These are phyloP conservation scores for Rafetus swinhoei DNA, from an alignment of 2,113 vertebrate species.

Conservation along the genomic window DNA sequence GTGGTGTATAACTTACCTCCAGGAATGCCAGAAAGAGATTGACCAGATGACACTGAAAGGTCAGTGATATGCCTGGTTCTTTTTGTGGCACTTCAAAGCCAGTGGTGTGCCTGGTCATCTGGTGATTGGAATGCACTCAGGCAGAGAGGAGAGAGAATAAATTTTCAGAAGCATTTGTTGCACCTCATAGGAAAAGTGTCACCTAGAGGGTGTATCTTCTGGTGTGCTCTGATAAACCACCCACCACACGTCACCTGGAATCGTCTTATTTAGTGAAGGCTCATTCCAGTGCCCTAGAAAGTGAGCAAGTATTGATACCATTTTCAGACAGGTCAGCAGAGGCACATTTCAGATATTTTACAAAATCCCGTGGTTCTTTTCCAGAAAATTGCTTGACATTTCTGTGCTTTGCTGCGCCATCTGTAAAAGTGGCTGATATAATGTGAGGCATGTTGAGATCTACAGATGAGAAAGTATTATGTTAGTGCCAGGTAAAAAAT, in stretches of 20 bases:
- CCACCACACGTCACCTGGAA: neutral
- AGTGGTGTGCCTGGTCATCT: neutral
- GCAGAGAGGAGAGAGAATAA: neutral
- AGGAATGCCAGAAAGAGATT: constrained; percentile 24
- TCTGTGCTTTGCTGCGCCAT: neutral
- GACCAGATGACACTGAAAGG: constrained; percentile 10
- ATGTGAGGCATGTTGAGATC: neutral
- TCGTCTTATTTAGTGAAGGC: neutral
- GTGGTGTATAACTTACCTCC: constrained; percentile 10
- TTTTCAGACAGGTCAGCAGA: neutral
- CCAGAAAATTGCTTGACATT: neutral
- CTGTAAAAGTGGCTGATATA: neutral
- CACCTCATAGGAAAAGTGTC: neutral
- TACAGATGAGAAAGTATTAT: neutral
- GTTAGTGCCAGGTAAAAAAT: neutral
- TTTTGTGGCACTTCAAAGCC: constrained; percentile 4
- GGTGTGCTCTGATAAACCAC: neutral
- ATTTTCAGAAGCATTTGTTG: neutral
- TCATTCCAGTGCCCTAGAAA: neutral
- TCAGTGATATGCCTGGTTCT: neutral
- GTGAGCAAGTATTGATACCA: neutral
- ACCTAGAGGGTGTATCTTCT: neutral
- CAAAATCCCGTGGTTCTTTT: neutral
- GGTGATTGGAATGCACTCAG: neutral
- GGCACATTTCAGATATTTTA: neutral